Evolutionary conservation across 92 coral and sea anemone species (phyloP), one percentile per base, ranked within the genome.

Genomic region (Umimayanthus chanpuru): DNA sequence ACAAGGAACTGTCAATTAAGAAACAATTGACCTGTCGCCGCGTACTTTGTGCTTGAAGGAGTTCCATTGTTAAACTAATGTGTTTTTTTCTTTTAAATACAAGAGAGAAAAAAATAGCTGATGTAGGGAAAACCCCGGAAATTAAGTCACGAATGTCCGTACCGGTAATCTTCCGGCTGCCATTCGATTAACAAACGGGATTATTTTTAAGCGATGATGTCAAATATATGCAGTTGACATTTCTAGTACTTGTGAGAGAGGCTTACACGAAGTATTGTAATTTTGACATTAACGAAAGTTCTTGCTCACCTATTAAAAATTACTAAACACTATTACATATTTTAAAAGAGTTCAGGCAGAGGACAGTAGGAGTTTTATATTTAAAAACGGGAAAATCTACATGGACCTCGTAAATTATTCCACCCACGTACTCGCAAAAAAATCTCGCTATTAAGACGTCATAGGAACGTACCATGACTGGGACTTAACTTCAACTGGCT

Each of bases 151-250:
- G 7, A 32, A 2, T 2, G 85, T 49, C 23, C 36, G 25, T 75
- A 75, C n/a, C 21, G 15, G 39, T 32, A 67, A 82, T 68, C 77
- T 82, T 82, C 86, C 86, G 86, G 86, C 25, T 67, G 21, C n/a
- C 5, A 41, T n/a, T 16, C 43, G 47, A 81, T 81, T 36, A 61
- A 58, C 85, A 20, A 30, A 81, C 15, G 38, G 30, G 4, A 28
- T 29, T 67, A 67, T 82, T 65, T 82, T 82, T 67, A 39, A 65
- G 67, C 18, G 56, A 68, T 82, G 76, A 82, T 23, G 86, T 67
- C 68, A 82, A 81, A 11, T 38, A 43, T 10, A 61, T 5, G 79
- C 10, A 39, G 8, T 32, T 32, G 36, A 32, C 76, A 73, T 73
- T 73, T 36, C 78, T 21, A 20, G 78, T 29, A 0, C 20, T 36